A percentile compares a stretch with the other conserved stretches of the same genome.
phyloP scores from a whole-genome alignment of 2,797 vertebrate genomes.

The Bufotes viridis region DNA sequence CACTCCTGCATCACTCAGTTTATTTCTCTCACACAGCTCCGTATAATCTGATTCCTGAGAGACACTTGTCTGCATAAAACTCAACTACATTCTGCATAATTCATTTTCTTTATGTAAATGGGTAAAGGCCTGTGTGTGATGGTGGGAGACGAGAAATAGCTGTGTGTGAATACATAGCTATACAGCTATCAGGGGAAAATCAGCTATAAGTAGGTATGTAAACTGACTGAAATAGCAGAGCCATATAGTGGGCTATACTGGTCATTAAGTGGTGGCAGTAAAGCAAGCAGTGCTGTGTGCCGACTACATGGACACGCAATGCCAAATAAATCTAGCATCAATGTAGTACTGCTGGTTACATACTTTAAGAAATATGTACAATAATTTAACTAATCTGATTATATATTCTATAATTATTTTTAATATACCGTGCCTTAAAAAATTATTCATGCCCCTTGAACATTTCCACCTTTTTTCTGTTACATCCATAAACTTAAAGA shows the following conservation, averaged over 20 bases:
- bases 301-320: not conserved
- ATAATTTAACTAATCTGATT: too few species aligned
- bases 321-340: not conserved
- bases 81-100: constrained; percentile 53
- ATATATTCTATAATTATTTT: too few species aligned
- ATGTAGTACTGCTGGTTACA: too few species aligned
- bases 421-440: too few species aligned
- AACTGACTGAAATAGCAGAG: not conserved
- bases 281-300: not conserved
- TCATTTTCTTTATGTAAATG: constrained; percentile 51
- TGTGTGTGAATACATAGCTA: not conserved
- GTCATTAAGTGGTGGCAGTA: not conserved
- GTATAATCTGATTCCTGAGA: constrained; percentile 41
- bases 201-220: not conserved
- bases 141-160: not conserved
- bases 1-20: not conserved
- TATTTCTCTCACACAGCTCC: not conserved
- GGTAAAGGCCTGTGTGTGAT: constrained; percentile 16
- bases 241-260: not conserved
- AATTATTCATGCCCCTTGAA: too few species aligned
- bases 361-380: too few species aligned
- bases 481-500: too few species aligned
- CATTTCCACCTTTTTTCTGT: too few species aligned
- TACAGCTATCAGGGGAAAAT: not conserved
- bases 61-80: constrained; percentile 55